Evolutionary conservation across 1,140 invertebrate genomes (phyloP).

Genomic region (Calephelis nemesis): DNA sequence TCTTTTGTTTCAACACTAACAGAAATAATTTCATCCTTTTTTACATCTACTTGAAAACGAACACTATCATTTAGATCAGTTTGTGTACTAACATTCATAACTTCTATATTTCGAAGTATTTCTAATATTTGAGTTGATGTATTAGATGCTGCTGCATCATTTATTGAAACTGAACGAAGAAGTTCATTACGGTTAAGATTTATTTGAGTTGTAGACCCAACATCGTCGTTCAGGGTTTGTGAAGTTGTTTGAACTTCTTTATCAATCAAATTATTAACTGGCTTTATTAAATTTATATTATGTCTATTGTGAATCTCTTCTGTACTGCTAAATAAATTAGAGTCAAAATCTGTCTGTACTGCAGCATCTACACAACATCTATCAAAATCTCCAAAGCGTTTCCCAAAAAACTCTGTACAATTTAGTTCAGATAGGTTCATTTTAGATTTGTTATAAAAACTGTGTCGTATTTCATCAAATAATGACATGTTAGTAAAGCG

Average conservation of each 20-base stretch:
- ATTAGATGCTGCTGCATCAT: constrained; percentile 15
- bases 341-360: constrained; percentile 45
- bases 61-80: constrained; percentile 25
- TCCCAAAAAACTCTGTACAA: constrained; percentile 34
- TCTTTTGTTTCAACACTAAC: no score
- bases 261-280: constrained; percentile 2
- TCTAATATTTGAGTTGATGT: constrained; percentile 23
- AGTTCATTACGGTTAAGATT: no score
- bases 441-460: constrained; percentile 53
- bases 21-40: no score
- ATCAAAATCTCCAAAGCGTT: constrained; percentile 30
- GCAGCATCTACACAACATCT: constrained; percentile 28
- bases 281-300: constrained; percentile 9
- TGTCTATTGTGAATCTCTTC: constrained; percentile 11
- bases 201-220: no score
- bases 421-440: constrained; percentile 34
- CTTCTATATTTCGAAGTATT: constrained; percentile 32
- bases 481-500: constrained; percentile 58
- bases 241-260: constrained; percentile 32
- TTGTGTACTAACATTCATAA: constrained; percentile 34
- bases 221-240: no score
- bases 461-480: constrained; percentile 63
- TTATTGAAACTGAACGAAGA: no score
- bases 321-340: constrained; percentile 15
- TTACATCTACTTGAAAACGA: no score